A percentile compares a stretch with the other conserved stretches of the same genome.
Conservation (phyloP, 2,113 vertebrate genomes). For the Sylvietta virens region DNA sequence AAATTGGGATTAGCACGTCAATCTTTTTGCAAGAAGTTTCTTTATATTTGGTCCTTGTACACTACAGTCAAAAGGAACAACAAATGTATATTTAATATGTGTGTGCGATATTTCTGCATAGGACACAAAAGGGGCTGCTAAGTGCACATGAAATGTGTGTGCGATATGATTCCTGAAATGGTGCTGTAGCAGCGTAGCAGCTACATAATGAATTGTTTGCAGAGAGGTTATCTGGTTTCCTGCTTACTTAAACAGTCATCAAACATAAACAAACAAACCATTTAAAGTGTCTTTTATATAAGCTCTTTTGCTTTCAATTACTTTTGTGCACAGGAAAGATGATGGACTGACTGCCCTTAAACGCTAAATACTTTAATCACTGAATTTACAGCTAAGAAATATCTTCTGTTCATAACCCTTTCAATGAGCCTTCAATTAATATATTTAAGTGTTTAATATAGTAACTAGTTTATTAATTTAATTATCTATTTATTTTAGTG, state of each 20-base stretch:
- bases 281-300: neutral
- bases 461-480: neutral
- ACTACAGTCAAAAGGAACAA: neutral
- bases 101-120: neutral
- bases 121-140: neutral
- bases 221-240: neutral
- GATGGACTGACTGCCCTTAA: neutral
- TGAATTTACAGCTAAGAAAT: neutral
- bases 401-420: neutral
- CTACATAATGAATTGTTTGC: neutral
- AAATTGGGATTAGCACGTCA: neutral
- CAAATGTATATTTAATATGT: neutral
- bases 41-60: neutral
- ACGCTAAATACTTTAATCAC: neutral
- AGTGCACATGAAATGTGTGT: neutral
- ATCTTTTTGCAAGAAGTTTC: neutral
- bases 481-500: neutral
- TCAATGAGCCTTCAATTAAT: neutral
- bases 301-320: neutral
- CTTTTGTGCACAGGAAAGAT: neutral
- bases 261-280: neutral
- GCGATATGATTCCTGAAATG: neutral
- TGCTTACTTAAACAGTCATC: neutral
- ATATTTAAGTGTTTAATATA: neutral
- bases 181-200: neutral